A percentile compares a stretch with the other conserved stretches of the same genome.
Evolutionary conservation across 1,140 invertebrate species (phyloP).

Genomic region (Euura saliciscinereae): DNA sequence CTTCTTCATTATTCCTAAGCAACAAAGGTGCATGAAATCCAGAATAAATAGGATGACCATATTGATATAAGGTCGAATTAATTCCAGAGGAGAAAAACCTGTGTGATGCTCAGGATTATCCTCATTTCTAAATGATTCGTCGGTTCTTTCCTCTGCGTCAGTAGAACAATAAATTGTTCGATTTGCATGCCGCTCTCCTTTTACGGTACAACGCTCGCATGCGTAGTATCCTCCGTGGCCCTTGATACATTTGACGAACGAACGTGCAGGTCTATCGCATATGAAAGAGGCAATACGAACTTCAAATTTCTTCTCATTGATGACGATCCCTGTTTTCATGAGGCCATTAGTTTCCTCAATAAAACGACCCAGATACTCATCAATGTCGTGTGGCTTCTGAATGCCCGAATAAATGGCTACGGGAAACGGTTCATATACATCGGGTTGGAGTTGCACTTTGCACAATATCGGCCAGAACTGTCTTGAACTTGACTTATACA

Average conservation of each 20-base stretch:
- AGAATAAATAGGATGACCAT: constrained; percentile 9
- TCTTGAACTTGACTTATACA: background rate
- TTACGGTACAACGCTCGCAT: constrained; percentile 21
- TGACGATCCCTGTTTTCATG: background rate
- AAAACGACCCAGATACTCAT: too few relatives aligned
- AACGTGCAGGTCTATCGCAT: constrained; percentile 22
- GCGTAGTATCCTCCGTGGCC: constrained; percentile 17
- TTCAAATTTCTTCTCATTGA: background rate
- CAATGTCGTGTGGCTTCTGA: background rate
- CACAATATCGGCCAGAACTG: background rate
- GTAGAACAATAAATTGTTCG: constrained; percentile 8
- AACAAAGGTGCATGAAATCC: constrained; percentile 16
- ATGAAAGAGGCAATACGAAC: background rate
- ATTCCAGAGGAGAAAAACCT: background rate
- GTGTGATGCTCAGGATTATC: constrained; percentile 17
- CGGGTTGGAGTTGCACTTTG: background rate
- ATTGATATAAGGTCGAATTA: constrained; percentile 9
- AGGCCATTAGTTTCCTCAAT: too few relatives aligned
- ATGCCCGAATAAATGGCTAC: too few relatives aligned
- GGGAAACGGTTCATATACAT: too few relatives aligned
- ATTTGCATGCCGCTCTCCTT: background rate
- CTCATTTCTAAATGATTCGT: constrained; percentile 8
- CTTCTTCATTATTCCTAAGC: too few relatives aligned
- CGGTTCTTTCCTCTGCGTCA: constrained; percentile 17
- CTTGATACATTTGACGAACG: constrained; percentile 21